phyloP scores from a whole-genome alignment of 2,888 invertebrate species.

The Rhynchonema sp. region DNA sequence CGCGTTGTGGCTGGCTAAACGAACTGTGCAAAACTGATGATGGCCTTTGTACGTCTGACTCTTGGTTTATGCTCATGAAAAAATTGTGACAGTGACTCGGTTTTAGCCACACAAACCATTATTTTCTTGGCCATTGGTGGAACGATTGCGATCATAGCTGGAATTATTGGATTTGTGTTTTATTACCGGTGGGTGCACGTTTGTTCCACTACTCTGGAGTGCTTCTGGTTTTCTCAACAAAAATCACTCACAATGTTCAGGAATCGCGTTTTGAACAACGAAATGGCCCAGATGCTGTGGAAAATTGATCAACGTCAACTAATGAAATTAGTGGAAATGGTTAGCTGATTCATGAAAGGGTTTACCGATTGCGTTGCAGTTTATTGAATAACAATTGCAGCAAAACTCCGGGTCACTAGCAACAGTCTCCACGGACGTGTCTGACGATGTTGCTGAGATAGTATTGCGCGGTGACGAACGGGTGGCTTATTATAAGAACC shows the following conservation, averaged over 20 bases:
- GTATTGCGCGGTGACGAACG: slow-evolving; percentile 6
- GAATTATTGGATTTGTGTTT: not conserved
- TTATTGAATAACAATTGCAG: no score
- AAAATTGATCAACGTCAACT: not conserved
- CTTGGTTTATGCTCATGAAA: not conserved
- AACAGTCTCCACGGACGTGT: slow-evolving; percentile 4
- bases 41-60: not conserved
- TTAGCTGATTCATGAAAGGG: not conserved
- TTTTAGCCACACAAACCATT: not conserved
- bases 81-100: not conserved
- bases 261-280: not conserved
- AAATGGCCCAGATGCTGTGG: slow-evolving; percentile 6
- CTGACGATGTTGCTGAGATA: slow-evolving; percentile 7
- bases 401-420: slow-evolving; percentile 3
- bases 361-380: not conserved
- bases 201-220: not conserved
- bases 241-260: not conserved
- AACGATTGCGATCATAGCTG: not conserved
- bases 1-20: slow-evolving; percentile 1
- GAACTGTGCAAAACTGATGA: slow-evolving; percentile 1
- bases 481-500: not conserved
- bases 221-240: not conserved
- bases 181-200: not conserved
- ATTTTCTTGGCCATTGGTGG: not conserved
- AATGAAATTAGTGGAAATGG: slow-evolving; percentile 2